phyloP scores from a whole-genome alignment of 2,113 vertebrate species.

The Hyla sarda region DNA sequence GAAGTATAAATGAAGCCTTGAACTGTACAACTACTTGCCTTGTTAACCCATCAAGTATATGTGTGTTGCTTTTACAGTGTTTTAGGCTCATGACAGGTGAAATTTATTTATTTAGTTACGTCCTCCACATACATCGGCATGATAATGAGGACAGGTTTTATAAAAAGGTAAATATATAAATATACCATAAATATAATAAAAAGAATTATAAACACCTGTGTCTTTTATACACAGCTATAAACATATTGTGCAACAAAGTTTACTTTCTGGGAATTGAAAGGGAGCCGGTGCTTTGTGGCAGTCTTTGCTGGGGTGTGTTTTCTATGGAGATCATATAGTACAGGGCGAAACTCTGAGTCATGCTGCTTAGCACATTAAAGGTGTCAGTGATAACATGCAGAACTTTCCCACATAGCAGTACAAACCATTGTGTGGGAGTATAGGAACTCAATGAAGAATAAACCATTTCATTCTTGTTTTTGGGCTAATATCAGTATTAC shows the following conservation, averaged over 20 bases:
- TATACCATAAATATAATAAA: too few species aligned
- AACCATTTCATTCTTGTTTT: neutral
- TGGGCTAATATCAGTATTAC: conserved; percentile 1
- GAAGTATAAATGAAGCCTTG: too few species aligned
- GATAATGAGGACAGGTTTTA: too few species aligned
- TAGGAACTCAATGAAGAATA: neutral
- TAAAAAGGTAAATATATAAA: too few species aligned
- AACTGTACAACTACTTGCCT: too few species aligned
- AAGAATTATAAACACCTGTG: too few species aligned
- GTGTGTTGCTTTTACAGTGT: too few species aligned
- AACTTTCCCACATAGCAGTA: neutral
- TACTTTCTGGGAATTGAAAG: neutral
- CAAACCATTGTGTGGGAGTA: conserved; percentile 18
- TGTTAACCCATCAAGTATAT: too few species aligned
- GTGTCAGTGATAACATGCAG: neutral
- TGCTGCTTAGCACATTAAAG: neutral
- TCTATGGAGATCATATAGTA: conserved; percentile 1
- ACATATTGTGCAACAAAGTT: neutral
- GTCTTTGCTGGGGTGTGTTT: conserved; percentile 41
- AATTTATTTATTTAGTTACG: too few species aligned
- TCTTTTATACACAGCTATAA: too few species aligned
- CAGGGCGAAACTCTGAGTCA: conserved; percentile 42
- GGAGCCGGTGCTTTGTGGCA: neutral
- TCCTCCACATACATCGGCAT: too few species aligned
- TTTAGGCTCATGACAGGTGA: too few species aligned